Conservation (phyloP, 2,888 invertebrate genomes). For the Lysandra coridon region DNA sequence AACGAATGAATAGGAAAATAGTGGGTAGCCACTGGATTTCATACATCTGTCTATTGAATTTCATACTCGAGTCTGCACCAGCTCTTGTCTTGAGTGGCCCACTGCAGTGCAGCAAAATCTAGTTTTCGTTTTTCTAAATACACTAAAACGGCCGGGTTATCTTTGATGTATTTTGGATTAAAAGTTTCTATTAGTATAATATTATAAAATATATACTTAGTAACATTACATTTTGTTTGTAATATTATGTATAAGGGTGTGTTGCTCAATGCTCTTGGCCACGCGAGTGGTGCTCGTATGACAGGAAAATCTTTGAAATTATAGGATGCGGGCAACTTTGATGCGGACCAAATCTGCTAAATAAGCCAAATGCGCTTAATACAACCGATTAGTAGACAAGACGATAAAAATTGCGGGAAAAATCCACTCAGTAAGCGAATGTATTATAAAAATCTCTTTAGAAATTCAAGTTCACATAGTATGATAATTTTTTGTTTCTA, state of each 20-base stretch:
- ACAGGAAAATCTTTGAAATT: too few species aligned
- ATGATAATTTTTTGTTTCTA: too few species aligned
- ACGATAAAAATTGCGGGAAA: too few species aligned
- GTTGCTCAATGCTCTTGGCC: too few species aligned
- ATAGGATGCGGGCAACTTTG: too few species aligned
- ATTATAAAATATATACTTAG: neutral
- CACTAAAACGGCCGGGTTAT: neutral
- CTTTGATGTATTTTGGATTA: neutral
- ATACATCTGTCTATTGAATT: constrained; percentile 34
- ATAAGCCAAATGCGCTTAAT: too few species aligned
- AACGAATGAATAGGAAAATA: constrained; percentile 22
- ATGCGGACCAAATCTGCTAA: too few species aligned
- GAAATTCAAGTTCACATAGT: neutral
- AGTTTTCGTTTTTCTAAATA: constrained; percentile 20
- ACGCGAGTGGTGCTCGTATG: too few species aligned
- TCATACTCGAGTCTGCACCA: constrained; percentile 30
- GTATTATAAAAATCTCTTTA: too few species aligned
- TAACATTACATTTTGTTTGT: neutral
- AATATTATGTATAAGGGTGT: too few species aligned
- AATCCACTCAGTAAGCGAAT: too few species aligned
- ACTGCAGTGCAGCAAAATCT: constrained; percentile 32
- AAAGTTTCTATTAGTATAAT: neutral
- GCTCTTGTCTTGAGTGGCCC: constrained; percentile 23
- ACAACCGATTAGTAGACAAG: too few species aligned
- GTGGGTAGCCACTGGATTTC: constrained; percentile 19